Conservation (phyloP, 92 coral and sea anemone species). For the Zoanthus gigantus region DNA sequence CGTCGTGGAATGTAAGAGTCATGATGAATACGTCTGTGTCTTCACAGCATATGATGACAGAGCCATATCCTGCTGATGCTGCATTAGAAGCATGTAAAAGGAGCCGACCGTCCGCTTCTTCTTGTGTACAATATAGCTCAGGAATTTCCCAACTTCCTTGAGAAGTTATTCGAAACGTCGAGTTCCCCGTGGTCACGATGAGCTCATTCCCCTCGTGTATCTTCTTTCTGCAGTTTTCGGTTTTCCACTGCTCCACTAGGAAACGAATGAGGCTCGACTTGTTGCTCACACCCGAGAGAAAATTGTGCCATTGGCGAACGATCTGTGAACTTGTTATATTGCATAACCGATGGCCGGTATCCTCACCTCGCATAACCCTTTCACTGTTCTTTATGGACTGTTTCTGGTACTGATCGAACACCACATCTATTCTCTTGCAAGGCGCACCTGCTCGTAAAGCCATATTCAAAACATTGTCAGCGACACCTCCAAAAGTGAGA, state of each 20-base stretch:
- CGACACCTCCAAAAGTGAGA: slow-evolving; percentile 50
- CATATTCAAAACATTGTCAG: slow-evolving; percentile 51
- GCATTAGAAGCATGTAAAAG: too few species aligned
- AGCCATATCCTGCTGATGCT: too few species aligned
- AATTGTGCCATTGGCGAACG: slow-evolving; percentile 45
- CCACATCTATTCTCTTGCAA: slow-evolving; percentile 7
- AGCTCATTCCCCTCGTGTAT: slow-evolving; percentile 9
- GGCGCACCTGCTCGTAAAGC: slow-evolving; percentile 8
- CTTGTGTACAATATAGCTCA: too few species aligned
- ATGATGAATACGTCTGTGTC: slow-evolving; percentile 61
- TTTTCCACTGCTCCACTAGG: slow-evolving; percentile 1
- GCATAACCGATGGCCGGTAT: slow-evolving; percentile 4
- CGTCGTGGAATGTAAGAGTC: slow-evolving; percentile 52
- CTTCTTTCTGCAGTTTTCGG: slow-evolving; percentile 7
- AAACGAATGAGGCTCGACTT: slow-evolving; percentile 14
- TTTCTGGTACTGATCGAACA: slow-evolving; percentile 30
- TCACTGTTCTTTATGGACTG: slow-evolving; percentile 1
- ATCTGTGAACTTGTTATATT: slow-evolving; percentile 61
- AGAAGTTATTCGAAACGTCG: slow-evolving; percentile 16
- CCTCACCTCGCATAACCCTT: slow-evolving; percentile 1
- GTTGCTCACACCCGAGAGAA: slow-evolving; percentile 18
- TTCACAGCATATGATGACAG: slow-evolving; percentile 24
- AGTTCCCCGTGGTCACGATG: too few species aligned
- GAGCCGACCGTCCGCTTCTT: too few species aligned
- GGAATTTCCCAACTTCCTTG: slow-evolving; percentile 25